Percentiles rank a stretch among this genome's conserved stretches.
Evolutionary conservation across 2,113 vertebrate species (phyloP).

Genomic region (Paramormyrops kingsleyae): DNA sequence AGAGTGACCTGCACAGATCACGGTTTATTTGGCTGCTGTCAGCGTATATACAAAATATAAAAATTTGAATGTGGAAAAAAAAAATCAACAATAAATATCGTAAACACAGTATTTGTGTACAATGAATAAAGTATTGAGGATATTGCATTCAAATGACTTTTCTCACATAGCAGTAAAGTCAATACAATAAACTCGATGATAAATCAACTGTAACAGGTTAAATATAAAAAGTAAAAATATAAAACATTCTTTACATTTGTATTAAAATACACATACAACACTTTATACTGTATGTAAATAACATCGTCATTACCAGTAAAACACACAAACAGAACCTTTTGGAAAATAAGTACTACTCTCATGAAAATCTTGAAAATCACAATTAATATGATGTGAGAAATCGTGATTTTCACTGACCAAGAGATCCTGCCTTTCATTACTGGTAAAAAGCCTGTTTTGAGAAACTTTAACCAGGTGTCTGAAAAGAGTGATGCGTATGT

Average conservation of each 20-base stretch:
- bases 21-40: background rate
- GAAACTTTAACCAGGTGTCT: background rate
- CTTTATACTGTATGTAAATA: constrained; percentile 55
- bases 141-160: constrained; percentile 48
- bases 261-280: constrained; percentile 50
- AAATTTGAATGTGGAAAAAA: background rate
- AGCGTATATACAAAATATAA: background rate
- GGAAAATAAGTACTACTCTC: constrained; percentile 35
- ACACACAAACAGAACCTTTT: constrained; percentile 46
- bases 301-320: constrained; percentile 63
- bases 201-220: constrained; percentile 54
- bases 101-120: background rate
- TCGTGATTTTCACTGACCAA: constrained; percentile 28
- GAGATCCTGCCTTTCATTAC: background rate
- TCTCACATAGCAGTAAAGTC: constrained; percentile 46
- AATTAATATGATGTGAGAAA: background rate
- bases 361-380: constrained; percentile 37
- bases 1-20: background rate
- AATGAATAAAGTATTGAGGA: background rate
- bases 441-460: background rate
- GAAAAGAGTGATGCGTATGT: background rate
- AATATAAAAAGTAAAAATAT: constrained; percentile 68
- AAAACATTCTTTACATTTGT: constrained; percentile 48
- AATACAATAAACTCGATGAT: constrained; percentile 38
- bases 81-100: background rate